A percentile compares a stretch with the other conserved stretches of the same genome.
phyloP scores from a whole-genome alignment of 2,797 vertebrate species.

The Xiphophorus birchmanni region DNA sequence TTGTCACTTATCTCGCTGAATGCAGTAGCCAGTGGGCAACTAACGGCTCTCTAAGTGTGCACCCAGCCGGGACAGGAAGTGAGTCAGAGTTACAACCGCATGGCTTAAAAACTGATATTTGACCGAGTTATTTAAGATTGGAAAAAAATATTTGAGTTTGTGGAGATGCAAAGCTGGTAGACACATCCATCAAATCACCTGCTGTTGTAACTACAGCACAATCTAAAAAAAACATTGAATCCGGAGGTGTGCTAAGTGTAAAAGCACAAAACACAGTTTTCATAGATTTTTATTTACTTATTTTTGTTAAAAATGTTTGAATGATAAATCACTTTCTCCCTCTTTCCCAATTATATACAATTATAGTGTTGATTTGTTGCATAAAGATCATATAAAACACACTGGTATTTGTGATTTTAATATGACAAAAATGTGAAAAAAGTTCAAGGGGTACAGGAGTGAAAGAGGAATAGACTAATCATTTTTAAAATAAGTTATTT shows the following conservation, averaged over 20 bases:
- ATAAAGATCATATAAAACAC: neutral
- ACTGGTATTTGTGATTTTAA: neutral
- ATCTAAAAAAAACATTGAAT: neutral
- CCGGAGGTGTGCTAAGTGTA: neutral
- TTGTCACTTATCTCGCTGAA: constrained; percentile 48
- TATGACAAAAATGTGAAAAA: neutral
- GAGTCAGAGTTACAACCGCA: neutral
- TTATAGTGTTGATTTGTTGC: neutral
- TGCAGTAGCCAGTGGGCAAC: constrained; percentile 30
- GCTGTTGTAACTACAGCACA: neutral
- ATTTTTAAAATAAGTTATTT: neutral
- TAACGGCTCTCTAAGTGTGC: constrained; percentile 6
- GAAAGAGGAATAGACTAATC: neutral
- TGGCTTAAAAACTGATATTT: neutral
- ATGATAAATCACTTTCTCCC: neutral
- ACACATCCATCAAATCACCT: neutral
- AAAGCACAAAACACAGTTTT: neutral
- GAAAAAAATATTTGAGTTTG: neutral
- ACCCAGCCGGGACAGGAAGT: neutral
- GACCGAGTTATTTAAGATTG: neutral
- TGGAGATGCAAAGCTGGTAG: neutral
- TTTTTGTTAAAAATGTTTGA: neutral
- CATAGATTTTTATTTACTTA: neutral
- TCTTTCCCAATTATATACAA: neutral
- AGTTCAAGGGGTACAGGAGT: neutral